Evolutionary conservation across 2,888 invertebrate species (phyloP), one percentile per base, ranked within the genome.

Genomic region (Sericinus montela): DNA sequence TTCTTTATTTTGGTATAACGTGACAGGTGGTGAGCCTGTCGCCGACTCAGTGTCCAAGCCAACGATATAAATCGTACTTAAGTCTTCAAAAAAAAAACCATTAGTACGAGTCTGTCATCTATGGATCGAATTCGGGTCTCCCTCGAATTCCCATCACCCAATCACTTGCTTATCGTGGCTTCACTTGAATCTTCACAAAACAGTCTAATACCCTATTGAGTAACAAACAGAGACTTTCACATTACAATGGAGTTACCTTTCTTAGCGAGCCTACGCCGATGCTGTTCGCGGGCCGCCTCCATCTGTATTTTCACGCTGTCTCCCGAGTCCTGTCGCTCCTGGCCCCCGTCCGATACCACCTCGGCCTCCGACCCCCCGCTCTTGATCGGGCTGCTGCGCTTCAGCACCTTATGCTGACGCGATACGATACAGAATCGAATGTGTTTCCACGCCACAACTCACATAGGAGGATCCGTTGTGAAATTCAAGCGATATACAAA

Each of bases 271-370:
- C 82, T 53, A 1, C 79, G 52, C 14, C 89, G 45, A 41, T 89
- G 89, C 61, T 79, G 75, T 55, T 89, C 89, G 36, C 89, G 55
- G 0, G 86, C 88, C 0, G 80, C 83, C 56, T 89, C 89, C 89
- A 89, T 89, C 62, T 88, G 84, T 51, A 89, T 67, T 75, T 87
- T 89, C 55, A 87, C 73, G 53, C 69, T 64, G 68, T 85, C 84
- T 0, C 79, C 78, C 15, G 65, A 65, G 53, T 74, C 77, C 40
- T 67, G 65, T 0, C 74, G 58, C 45, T 79, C 80, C 54, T 69
- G 67, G 6, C 65, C 57, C 0, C 76, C 77, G 53, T 79, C 83
- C 0, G 75, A 75, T 30, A 65, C 77, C 25, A 58, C 65, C 50
- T 84, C 85, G 7, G 77, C 73, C 62, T 82, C 84, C 5, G 79